Evolutionary conservation across 2,888 invertebrate species (phyloP), one percentile per base, ranked within the genome.

Genomic region (Synergus umbraculus): DNA sequence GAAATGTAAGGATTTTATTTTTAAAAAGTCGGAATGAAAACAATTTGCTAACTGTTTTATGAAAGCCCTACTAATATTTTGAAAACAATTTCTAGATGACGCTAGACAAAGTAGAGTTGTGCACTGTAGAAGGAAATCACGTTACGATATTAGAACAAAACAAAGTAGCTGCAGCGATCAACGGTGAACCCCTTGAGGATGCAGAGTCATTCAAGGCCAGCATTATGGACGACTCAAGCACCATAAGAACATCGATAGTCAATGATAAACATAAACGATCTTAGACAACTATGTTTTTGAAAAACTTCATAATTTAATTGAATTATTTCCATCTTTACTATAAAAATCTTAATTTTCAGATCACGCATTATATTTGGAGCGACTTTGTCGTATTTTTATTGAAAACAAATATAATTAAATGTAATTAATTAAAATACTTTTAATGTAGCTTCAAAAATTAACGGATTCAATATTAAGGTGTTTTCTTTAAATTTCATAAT

Each of bases 101-200:
- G 0, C 93, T 93, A 43, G 93, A 93, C 0, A 93, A 93, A 3
- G 93, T 96, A 0, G 93, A 93, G 0, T 92, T 96, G 0, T 94
- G 94, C 86, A 94, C 93, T 69, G 92, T 96, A n/a, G 95, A 96
- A 87, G 97, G 96, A 12, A 95, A 95, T 88, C 97, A 97, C 87
- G 90, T 94, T 0, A 94, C 94, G 63, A 95, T 97, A 86, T 88
- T 96, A 84, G 95, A 96, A 15, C 95, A 95, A 86, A 93, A 94
- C 76, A 94, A 94, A 84, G 92, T 95, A 76, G 94, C 95, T 0
- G 93, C 82, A 3, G 89, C 87, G 4, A 89, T 92, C 5, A 91
- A 91, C 49, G 89, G 87, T 2, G 91, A 91, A 15, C 85, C 88
- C 0, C 54, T 91, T 0, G 89, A 89, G 46, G 89, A 90, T 76